phyloP scores from a whole-genome alignment of 2,797 vertebrate genomes.

The Antennarius maculatus region DNA sequence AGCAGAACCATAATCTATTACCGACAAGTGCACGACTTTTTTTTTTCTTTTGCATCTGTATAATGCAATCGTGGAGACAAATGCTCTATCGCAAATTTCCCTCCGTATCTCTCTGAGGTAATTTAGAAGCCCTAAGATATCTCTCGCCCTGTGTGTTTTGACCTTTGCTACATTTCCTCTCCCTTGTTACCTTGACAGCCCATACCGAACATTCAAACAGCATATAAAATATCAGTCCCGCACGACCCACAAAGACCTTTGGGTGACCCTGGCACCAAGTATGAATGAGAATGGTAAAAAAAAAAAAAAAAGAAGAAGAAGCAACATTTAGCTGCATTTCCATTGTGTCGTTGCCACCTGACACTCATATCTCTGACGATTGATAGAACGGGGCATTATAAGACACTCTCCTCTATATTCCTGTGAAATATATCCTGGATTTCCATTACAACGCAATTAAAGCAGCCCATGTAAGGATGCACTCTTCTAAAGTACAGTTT shows the following conservation, averaged over 20 bases:
- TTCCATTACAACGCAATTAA: constrained; percentile 47
- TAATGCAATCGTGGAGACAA: constrained; percentile 33
- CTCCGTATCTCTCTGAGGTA: constrained; percentile 42
- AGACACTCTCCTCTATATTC: constrained; percentile 6
- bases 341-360: constrained; percentile 29
- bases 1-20: constrained; percentile 54
- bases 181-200: constrained; percentile 64
- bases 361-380: constrained; percentile 45
- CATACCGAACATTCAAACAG: constrained; percentile 30
- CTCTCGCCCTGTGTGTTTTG: constrained; percentile 34
- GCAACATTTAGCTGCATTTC: constrained; percentile 42
- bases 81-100: constrained; percentile 28
- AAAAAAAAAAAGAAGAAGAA: constrained; percentile 10
- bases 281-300: constrained; percentile 8
- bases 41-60: constrained; percentile 7
- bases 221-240: constrained; percentile 29
- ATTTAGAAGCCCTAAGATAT: constrained; percentile 53
- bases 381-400: constrained; percentile 31
- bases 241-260: constrained; percentile 25
- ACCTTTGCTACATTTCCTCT: constrained; percentile 59
- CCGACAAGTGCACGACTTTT: not conserved
- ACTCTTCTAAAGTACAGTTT: constrained; percentile 54
- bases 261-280: constrained; percentile 22
- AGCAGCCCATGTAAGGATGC: constrained; percentile 57
- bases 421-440: constrained; percentile 37